Evolutionary conservation across 2,113 vertebrate genomes (phyloP).

Genomic region (Raja brachyura): DNA sequence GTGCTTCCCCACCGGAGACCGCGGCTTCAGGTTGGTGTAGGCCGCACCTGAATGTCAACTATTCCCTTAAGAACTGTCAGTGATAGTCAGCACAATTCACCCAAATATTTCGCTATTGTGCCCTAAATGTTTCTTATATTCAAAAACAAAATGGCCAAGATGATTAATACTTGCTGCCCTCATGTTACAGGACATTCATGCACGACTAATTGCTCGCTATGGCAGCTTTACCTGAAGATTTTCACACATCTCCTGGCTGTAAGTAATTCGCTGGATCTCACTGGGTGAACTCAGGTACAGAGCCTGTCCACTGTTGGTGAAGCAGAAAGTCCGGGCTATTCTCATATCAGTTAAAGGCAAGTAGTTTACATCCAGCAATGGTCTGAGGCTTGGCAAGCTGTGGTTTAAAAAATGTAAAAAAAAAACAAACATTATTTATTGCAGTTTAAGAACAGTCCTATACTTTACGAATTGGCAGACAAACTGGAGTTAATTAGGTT

Average conservation of each 20-base stretch:
- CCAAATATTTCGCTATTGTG: background rate
- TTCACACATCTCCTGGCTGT: conserved; percentile 97
- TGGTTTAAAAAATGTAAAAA: background rate
- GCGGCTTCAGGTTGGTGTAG: too few relatives aligned
- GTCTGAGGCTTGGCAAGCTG: conserved; percentile 91
- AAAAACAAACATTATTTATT: background rate
- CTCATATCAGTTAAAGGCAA: conserved; percentile 92
- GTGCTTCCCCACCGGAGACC: too few relatives aligned
- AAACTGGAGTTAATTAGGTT: background rate
- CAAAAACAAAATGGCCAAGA: too few relatives aligned
- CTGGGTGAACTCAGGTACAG: conserved; percentile 93
- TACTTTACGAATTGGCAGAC: background rate
- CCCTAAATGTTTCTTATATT: background rate
- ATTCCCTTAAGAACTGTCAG: too few relatives aligned
- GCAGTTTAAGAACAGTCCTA: background rate
- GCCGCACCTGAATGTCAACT: too few relatives aligned
- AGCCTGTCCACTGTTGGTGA: conserved; percentile 88
- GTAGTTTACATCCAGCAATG: conserved; percentile 87
- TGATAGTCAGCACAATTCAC: background rate
- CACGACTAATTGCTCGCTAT: background rate
- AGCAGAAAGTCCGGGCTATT: conserved; percentile 95
- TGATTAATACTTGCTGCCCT: background rate
- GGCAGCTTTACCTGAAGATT: conserved; percentile 75
- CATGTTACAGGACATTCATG: background rate
- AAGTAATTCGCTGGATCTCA: conserved; percentile 92